phyloP scores from a whole-genome alignment of 2,797 vertebrate species.

The Schizopygopsis malacanthus region DNA sequence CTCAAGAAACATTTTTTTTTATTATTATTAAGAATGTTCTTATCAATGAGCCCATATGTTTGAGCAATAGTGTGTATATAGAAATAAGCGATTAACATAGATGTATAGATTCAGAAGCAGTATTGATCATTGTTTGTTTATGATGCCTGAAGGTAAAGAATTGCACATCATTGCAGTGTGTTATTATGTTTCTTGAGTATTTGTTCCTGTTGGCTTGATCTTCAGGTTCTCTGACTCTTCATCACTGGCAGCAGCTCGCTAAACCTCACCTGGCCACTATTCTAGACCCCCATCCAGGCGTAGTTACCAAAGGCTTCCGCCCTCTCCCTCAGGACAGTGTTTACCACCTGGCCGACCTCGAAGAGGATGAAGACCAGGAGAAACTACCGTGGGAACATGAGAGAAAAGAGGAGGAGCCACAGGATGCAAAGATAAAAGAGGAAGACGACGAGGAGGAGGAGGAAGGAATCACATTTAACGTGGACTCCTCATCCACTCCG shows the following conservation, averaged over 20 bases:
- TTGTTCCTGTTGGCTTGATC: neutral
- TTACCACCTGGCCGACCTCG: slow-evolving; percentile 90
- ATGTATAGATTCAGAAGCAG: neutral
- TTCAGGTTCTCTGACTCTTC: slow-evolving; percentile 93
- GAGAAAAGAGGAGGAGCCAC: slow-evolving; percentile 74
- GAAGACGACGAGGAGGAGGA: slow-evolving; percentile 80
- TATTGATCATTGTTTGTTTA: neutral
- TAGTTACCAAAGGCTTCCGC: slow-evolving; percentile 95
- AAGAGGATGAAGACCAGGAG: slow-evolving; percentile 86
- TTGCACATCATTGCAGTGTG: neutral
- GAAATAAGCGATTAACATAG: neutral
- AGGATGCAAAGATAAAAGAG: slow-evolving; percentile 60
- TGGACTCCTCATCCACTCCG: slow-evolving; percentile 76
- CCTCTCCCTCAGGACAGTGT: slow-evolving; percentile 81
- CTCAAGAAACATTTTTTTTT: neutral
- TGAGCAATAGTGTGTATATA: neutral
- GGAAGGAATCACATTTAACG: slow-evolving; percentile 92
- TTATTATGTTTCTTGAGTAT: neutral
- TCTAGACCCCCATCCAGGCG: slow-evolving; percentile 92
- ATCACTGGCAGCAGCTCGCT: slow-evolving; percentile 98
- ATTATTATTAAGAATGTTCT: neutral
- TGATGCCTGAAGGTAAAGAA: neutral
- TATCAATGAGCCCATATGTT: neutral
- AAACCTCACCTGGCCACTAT: slow-evolving; percentile 96
- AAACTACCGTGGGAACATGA: slow-evolving; percentile 75